phyloP scores from a whole-genome alignment of 2,888 invertebrate genomes.

The Hirudinaria manillensis region DNA sequence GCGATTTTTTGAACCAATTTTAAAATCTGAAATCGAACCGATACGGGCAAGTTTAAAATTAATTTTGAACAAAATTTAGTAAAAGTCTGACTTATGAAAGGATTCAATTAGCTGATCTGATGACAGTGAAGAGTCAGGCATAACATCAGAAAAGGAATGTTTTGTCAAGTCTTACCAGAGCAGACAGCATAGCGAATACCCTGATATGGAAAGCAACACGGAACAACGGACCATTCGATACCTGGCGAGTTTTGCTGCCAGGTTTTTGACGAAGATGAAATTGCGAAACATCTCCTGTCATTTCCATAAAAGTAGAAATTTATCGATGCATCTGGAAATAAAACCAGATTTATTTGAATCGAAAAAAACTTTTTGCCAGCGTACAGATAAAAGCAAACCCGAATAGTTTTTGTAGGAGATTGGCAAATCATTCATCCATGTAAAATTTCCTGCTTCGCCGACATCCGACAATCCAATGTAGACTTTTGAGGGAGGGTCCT shows the following conservation, averaged over 20 bases:
- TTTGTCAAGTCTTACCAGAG: slow-evolving; percentile 8
- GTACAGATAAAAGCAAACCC: slow-evolving; percentile 1
- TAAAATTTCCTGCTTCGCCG: background rate
- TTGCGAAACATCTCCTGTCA: slow-evolving; percentile 22
- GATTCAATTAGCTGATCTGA: background rate
- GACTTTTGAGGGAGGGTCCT: slow-evolving; percentile 15
- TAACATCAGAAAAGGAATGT: background rate
- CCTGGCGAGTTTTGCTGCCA: background rate
- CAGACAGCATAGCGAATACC: slow-evolving; percentile 24
- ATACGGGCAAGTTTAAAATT: background rate
- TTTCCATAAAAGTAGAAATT: background rate
- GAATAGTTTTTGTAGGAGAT: slow-evolving; percentile 22
- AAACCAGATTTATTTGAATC: too few relatives aligned
- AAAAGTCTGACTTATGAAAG: background rate
- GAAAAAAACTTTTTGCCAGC: too few relatives aligned
- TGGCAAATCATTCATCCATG: slow-evolving; percentile 22
- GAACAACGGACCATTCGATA: slow-evolving; percentile 24
- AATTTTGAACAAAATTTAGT: background rate
- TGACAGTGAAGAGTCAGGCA: background rate
- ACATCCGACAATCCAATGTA: slow-evolving; percentile 32
- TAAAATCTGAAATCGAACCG: slow-evolving; percentile 1
- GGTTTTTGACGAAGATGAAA: slow-evolving; percentile 1
- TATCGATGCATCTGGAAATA: background rate
- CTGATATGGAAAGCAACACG: slow-evolving; percentile 30
- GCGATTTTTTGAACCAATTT: background rate